Evolutionary conservation across 2,797 vertebrate species (phyloP).

Genomic region (Rhabdomys pumilio): DNA sequence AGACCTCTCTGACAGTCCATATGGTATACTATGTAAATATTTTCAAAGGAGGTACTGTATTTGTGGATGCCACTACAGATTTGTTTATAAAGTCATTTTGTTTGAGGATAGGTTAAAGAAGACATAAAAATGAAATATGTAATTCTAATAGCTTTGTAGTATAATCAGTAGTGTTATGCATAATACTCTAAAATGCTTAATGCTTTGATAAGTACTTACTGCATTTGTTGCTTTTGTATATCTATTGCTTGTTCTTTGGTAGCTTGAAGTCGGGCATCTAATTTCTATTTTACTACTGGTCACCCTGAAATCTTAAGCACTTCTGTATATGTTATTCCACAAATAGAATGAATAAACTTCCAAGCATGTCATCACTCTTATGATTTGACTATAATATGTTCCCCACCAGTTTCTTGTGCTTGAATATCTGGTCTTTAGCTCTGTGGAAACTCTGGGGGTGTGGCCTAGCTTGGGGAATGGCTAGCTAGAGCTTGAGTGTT

Average conservation of each 20-base stretch:
- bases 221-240: constrained; percentile 10
- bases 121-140: neutral
- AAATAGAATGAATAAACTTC: constrained; percentile 23
- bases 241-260: neutral
- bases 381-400: neutral
- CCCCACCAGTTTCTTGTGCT: neutral
- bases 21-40: constrained; percentile 96
- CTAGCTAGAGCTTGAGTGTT: neutral
- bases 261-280: neutral
- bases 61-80: constrained; percentile 96
- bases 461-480: neutral
- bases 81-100: neutral
- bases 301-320: constrained; percentile 33
- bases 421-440: neutral
- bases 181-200: neutral
- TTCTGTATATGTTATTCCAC: constrained; percentile 16
- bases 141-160: neutral
- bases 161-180: neutral
- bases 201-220: constrained; percentile 37
- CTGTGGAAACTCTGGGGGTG: neutral
- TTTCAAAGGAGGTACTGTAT: constrained; percentile 97
- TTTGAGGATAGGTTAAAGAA: neutral
- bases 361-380: neutral
- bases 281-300: constrained; percentile 27
- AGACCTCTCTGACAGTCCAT: constrained; percentile 94